Evolutionary conservation across 2,888 invertebrate species (phyloP).

Genomic region (Baccha elongata): DNA sequence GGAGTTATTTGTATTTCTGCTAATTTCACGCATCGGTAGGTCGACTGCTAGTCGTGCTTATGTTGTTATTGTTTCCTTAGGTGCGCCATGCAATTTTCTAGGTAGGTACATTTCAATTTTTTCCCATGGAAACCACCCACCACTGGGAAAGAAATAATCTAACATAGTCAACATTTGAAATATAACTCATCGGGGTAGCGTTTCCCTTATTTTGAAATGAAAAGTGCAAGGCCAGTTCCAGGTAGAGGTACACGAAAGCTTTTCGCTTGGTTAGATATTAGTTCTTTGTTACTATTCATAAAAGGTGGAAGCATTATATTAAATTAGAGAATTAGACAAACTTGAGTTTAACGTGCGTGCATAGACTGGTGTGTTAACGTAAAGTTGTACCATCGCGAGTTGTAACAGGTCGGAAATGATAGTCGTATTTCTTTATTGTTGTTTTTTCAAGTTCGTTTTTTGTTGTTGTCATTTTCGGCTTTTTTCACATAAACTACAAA

Average conservation of each 20-base stretch:
- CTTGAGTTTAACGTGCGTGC: not conserved
- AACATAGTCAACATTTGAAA: conserved; percentile 24
- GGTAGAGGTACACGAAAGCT: conserved; percentile 44
- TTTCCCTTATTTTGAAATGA: conserved; percentile 30
- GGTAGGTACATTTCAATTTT: not conserved
- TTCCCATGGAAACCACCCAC: conserved; percentile 5
- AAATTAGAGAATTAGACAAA: conserved; percentile 37
- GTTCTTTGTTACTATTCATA: conserved; percentile 41
- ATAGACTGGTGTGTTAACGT: conserved; percentile 4
- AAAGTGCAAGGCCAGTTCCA: conserved; percentile 7
- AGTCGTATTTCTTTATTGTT: conserved; percentile 1
- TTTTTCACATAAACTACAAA: not conserved
- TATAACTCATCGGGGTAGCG: conserved; percentile 26
- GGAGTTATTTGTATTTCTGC: conserved; percentile 14
- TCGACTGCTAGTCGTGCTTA: not conserved
- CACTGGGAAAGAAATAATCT: conserved; percentile 3
- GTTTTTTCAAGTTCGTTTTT: not conserved
- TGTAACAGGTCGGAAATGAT: conserved; percentile 42
- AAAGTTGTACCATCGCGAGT: not conserved
- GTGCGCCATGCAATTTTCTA: conserved; percentile 40
- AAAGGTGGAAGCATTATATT: conserved; percentile 25
- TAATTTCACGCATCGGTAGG: conserved; percentile 56
- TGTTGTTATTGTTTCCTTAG: conserved; percentile 30
- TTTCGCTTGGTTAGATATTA: conserved; percentile 63
- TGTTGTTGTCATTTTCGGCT: not conserved